These are phyloP conservation scores for Herminia tarsipennalis DNA, from an alignment of 2,888 invertebrate genomes.

Conservation along the genomic window DNA sequence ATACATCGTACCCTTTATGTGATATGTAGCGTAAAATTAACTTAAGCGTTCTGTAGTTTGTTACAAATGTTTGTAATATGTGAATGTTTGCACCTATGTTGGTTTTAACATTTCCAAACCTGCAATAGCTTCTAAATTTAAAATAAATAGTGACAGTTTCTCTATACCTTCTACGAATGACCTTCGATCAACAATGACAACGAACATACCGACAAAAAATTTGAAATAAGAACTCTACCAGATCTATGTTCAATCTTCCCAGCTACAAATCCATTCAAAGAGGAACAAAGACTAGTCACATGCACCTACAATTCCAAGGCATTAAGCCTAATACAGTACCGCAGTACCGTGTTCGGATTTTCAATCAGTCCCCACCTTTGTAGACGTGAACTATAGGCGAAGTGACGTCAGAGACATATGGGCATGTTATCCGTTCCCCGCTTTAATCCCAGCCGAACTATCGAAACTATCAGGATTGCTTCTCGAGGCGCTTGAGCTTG, in stretches of 20 bases:
- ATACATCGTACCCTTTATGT: conserved; percentile 33
- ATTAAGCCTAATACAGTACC: conserved; percentile 43
- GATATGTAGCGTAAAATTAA: conserved; percentile 48
- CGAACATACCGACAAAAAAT: too few species aligned
- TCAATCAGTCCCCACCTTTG: conserved; percentile 59
- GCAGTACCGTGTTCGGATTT: conserved; percentile 45
- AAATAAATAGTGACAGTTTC: too few species aligned
- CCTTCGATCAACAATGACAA: too few species aligned
- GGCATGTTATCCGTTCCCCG: conserved; percentile 52
- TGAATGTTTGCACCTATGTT: conserved; percentile 14
- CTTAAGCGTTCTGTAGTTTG: conserved; percentile 27
- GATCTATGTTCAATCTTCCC: too few species aligned
- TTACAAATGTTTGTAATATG: conserved; percentile 17
- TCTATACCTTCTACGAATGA: too few species aligned
- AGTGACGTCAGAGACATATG: conserved; percentile 53
- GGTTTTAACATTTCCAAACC: not conserved
- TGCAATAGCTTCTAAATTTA: too few species aligned
- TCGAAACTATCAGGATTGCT: conserved; percentile 49
- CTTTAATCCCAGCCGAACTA: conserved; percentile 58
- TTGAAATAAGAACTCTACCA: too few species aligned
- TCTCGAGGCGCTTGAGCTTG: conserved; percentile 18
- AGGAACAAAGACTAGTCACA: conserved; percentile 7
- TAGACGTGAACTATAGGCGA: conserved; percentile 46
- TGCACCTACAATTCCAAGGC: conserved; percentile 17
- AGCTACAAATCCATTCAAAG: not conserved